A percentile compares a stretch with the other conserved stretches of the same genome.
phyloP scores from a whole-genome alignment of 2,888 invertebrate species.

The Nemurella pictetii region DNA sequence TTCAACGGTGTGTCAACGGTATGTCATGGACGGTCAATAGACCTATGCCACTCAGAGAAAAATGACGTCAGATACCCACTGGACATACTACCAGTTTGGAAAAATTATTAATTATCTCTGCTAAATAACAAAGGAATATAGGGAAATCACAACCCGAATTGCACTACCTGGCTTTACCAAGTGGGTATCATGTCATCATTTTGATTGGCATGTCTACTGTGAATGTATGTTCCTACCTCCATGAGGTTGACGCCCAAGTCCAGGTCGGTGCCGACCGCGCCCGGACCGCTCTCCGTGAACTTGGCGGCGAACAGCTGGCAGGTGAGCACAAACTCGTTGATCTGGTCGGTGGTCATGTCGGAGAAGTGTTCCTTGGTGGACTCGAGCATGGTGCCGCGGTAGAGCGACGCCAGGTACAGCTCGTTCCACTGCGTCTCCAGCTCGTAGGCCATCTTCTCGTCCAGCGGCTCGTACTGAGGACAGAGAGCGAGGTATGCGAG shows the following conservation, averaged over 20 bases:
- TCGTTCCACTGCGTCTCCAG: conserved; percentile 71
- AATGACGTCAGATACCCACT: too few species aligned
- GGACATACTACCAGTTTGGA: too few species aligned
- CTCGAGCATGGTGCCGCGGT: conserved; percentile 69
- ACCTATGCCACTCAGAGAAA: too few species aligned
- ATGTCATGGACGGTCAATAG: too few species aligned
- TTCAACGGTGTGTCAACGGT: too few species aligned
- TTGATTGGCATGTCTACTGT: too few species aligned
- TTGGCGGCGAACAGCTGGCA: conserved; percentile 70
- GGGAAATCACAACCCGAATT: too few species aligned
- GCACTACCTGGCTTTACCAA: too few species aligned
- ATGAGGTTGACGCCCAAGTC: conserved; percentile 71
- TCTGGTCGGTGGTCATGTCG: conserved; percentile 75
- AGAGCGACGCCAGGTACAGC: conserved; percentile 69
- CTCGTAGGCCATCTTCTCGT: conserved; percentile 60
- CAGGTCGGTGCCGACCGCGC: conserved; percentile 75
- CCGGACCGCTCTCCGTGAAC: conserved; percentile 78
- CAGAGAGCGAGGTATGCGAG: too few species aligned
- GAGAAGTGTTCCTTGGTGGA: conserved; percentile 87
- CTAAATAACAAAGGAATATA: too few species aligned
- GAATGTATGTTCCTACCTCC: conserved; percentile 54
- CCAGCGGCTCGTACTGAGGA: conserved; percentile 57
- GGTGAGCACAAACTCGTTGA: conserved; percentile 64
- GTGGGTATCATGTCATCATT: too few species aligned
- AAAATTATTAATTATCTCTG: too few species aligned